phyloP scores from a whole-genome alignment of 2,113 vertebrate species.

The Emydocephalus ijimae region DNA sequence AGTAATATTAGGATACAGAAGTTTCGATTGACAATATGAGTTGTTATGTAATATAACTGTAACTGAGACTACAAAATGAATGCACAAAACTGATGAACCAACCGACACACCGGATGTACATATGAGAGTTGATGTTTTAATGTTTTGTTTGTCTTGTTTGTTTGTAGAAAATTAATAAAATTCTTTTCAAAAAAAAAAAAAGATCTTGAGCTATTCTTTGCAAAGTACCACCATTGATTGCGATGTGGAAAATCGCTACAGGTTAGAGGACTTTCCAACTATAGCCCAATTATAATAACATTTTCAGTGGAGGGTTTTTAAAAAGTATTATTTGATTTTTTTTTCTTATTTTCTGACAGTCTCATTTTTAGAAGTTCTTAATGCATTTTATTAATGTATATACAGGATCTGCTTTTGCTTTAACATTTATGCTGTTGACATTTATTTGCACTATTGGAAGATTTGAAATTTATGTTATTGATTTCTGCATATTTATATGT shows the following conservation, averaged over 20 bases:
- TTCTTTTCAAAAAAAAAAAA: no score
- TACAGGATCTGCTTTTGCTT: not conserved
- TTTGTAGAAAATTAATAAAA: no score
- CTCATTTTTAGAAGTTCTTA: not conserved
- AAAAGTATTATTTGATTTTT: not conserved
- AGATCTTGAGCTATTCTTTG: not conserved
- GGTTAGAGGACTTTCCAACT: not conserved
- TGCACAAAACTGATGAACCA: no score
- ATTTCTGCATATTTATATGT: not conserved
- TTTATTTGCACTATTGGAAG: not conserved
- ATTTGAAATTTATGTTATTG: not conserved
- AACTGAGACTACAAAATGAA: no score
- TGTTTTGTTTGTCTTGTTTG: no score
- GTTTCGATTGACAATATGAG: no score
- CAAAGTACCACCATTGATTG: not conserved
- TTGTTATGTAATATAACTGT: no score
- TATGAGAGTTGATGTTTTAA: no score
- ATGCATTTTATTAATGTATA: not conserved
- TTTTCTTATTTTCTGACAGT: not conserved
- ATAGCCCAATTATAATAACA: not conserved
- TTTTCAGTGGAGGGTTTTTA: not conserved
- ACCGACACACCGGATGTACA: no score
- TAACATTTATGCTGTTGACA: not conserved
- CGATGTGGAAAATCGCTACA: not conserved
- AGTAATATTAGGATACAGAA: no score